Base-by-base conservation (phyloP, 2,113 vertebrate genomes). In the Microtus montanus region DNA sequence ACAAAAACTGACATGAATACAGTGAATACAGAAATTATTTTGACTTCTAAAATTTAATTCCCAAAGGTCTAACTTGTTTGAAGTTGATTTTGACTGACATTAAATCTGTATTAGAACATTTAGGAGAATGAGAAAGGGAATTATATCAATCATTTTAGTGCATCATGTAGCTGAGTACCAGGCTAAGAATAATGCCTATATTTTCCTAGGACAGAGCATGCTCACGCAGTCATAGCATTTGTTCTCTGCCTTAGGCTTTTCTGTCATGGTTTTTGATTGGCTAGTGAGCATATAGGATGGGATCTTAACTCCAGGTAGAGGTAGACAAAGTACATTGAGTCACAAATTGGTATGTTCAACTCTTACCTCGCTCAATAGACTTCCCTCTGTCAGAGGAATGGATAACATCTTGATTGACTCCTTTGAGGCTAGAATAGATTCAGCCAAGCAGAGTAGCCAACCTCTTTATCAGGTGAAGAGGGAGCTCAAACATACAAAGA, bases 71-170 rank as follows among this genome's bases (percentile, higher is more conserved):
- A 63, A 5, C n/a, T 88, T 87, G 4, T 89, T 85, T 95, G 41
- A 96, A 92, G 20, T 94, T 64, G 73, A 74, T 77, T 96, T 95
- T 89, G 90, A 92, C 58, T 87, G 83, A 61, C n/a, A 82, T 7
- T 70, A 54, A 91, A 52, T 86, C 41, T 89, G 70, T 8, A 82
- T 33, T 71, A 77, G 87, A 71, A 91, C 17, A 66, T 96, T 82
- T 77, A 95, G 35, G 33, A 61, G 77, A 85, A 94, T 58, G 63
- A 90, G 38, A 85, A 89, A 93, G 47, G 28, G 77, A 86, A 61
- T 28, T 38, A 54, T 73, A 41, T 7, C 64, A 92, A 86, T 95
- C 41, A 49, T 38, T 91, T 84, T 77, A 64, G 13, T 88, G 1
- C 1, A 58, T 90, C n/a, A 74, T 0, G 0, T 49, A 22, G 35